A percentile compares a stretch with the other conserved stretches of the same genome.
phyloP scores from a whole-genome alignment of 23 tunicate genomes.

The Corella eumyota region DNA sequence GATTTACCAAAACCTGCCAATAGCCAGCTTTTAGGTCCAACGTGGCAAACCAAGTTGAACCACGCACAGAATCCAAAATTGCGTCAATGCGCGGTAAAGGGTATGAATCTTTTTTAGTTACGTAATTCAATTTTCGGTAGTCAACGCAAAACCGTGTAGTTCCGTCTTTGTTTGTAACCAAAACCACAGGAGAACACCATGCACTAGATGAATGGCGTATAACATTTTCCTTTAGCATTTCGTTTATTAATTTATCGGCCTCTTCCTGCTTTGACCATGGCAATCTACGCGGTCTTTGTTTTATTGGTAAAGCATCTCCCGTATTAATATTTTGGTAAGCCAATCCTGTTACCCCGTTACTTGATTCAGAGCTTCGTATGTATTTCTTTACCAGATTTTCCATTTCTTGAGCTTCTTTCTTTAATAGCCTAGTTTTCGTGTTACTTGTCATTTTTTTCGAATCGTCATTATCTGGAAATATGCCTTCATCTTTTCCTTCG shows the following conservation, averaged over 20 bases:
- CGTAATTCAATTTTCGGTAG: constrained; percentile 8
- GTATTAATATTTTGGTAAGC: neutral
- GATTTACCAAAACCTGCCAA: constrained; percentile 4
- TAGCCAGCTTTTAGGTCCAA: constrained; percentile 15
- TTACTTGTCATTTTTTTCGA: too few relatives aligned
- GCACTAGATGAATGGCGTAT: constrained; percentile 10
- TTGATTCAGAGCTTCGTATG: too few relatives aligned
- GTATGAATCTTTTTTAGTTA: constrained; percentile 6
- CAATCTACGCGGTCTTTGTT: constrained; percentile 1
- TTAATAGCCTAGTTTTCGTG: too few relatives aligned
- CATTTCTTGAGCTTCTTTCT: too few relatives aligned
- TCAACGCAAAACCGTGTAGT: constrained; percentile 10
- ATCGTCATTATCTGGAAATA: too few relatives aligned
- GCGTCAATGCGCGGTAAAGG: constrained; percentile 15
- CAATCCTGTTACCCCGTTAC: too few relatives aligned
- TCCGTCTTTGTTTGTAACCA: constrained; percentile 15
- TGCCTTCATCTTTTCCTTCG: too few relatives aligned
- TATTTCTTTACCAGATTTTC: too few relatives aligned
- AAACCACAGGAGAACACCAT: constrained; percentile 6
- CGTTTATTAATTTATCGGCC: neutral
- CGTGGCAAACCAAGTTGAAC: neutral
- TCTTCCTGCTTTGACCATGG: neutral
- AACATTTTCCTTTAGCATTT: neutral
- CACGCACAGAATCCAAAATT: neutral
- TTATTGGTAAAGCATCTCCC: neutral